Conservation (phyloP, 2,797 vertebrate genomes). For the Acanthornis magna region DNA sequence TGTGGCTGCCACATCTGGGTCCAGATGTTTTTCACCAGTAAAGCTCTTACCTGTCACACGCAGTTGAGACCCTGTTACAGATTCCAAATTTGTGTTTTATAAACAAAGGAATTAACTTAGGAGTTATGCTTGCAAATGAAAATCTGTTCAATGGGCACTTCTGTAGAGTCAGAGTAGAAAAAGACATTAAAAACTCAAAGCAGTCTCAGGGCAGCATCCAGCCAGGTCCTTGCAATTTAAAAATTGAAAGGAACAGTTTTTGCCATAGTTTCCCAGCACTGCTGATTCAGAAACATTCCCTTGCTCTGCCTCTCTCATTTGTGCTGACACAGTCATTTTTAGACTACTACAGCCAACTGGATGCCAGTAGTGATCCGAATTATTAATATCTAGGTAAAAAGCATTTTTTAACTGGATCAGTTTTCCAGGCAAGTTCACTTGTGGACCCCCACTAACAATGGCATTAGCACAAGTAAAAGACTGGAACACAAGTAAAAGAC, state of each 20-base stretch:
- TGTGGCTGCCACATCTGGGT: not conserved
- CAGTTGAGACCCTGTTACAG: not conserved
- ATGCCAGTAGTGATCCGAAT: not conserved
- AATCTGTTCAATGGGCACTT: rapidly evolving
- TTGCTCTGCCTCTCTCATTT: not conserved
- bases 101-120: not conserved
- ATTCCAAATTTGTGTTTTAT: not conserved
- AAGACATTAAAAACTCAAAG: not conserved
- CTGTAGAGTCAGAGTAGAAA: not conserved
- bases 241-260: not conserved
- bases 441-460: not conserved
- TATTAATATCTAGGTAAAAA: not conserved
- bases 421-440: not conserved
- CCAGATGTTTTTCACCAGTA: not conserved
- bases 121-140: not conserved
- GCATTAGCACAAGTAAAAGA: not conserved
- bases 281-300: not conserved
- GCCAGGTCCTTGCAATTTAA: not conserved
- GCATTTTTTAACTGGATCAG: not conserved
- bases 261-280: not conserved
- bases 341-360: not conserved
- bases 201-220: not conserved
- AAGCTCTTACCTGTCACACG: rapidly evolving
- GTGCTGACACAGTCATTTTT: not conserved
- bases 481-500: not conserved